Base-by-base conservation (phyloP, 2,113 vertebrate species). In the Seriola dumerili region DNA sequence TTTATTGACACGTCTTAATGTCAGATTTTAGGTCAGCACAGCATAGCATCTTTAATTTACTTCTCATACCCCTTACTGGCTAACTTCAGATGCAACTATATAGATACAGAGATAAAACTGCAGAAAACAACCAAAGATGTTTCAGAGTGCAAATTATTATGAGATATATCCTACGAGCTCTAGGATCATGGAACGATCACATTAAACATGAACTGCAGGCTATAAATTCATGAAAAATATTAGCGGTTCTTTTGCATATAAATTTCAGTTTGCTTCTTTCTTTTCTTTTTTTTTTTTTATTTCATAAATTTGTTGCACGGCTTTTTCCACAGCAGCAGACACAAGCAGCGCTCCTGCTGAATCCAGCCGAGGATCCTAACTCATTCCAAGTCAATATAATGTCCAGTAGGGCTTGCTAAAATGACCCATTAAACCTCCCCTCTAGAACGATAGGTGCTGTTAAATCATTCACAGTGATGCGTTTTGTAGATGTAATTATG, bases 401-500 rank as follows among this genome's bases (percentile, higher is more conserved):
- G 64, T 85, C 78, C 75, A 70, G 71, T 61, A 70, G 63, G 66
- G 81, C 76, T 63, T 73, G 6, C 67, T 59, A 59, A 85, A 91
- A 89, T 57, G 66, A 85, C 62, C 78, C 87, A 89, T 82, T 88
- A 88, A 92, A 83, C 64, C 76, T 78, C 81, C 70, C 83, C 76
- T 79, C 75, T 23, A 72, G 75, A 87, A 79, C 72, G 78, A 84
- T 83, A 72, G 86, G 70, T 77, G 76, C 72, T 54, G 82, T 89
- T 80, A 87, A 91, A 91, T 77, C 62, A 19, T 75, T 88, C 75
- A 73, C 75, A 66, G 70, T 84, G 85, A 91, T 86, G 93, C 86
- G 83, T 91, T 92, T 86, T 87, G 70, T 68, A 67, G 81, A 92
- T 79, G 88, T 85, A 84, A 91, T 93, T 89, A 91, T 78, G 77